These are phyloP conservation scores for Palythoa grandiflora DNA, from an alignment of 92 coral and sea anemone species.

Conservation along the genomic window DNA sequence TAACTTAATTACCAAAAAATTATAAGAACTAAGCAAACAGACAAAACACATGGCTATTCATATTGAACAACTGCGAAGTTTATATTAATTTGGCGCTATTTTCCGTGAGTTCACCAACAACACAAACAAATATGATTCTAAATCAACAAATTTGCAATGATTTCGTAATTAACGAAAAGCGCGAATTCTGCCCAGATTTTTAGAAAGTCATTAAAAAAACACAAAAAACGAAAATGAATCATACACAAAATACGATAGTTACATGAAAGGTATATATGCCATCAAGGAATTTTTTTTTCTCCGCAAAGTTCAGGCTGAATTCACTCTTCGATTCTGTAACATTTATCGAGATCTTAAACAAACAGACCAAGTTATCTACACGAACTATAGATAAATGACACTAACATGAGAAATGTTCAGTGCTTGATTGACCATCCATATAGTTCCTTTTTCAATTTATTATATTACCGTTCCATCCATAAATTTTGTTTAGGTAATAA, in stretches of 20 bases:
- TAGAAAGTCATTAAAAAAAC: background rate
- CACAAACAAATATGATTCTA: background rate
- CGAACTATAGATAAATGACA: background rate
- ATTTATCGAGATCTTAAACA: background rate
- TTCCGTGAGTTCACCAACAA: background rate
- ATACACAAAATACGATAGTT: background rate
- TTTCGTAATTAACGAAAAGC: background rate
- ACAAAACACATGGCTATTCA: background rate
- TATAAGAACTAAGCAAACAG: background rate
- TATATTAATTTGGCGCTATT: background rate
- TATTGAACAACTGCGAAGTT: background rate
- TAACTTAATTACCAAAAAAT: background rate
- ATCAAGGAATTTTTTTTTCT: background rate
- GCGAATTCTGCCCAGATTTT: background rate
- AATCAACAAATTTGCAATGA: constrained; percentile 2
- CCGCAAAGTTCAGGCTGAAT: background rate
- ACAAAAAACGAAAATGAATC: background rate
- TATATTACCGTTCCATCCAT: background rate
- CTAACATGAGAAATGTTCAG: background rate
- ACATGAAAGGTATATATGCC: background rate
- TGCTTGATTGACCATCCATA: background rate
- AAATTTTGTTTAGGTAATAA: background rate
- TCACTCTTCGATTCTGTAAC: background rate
- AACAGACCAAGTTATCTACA: background rate
- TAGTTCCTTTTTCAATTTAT: background rate